Conservation (phyloP, 2,888 invertebrate species). For the Nephrocerus scutellatus region DNA sequence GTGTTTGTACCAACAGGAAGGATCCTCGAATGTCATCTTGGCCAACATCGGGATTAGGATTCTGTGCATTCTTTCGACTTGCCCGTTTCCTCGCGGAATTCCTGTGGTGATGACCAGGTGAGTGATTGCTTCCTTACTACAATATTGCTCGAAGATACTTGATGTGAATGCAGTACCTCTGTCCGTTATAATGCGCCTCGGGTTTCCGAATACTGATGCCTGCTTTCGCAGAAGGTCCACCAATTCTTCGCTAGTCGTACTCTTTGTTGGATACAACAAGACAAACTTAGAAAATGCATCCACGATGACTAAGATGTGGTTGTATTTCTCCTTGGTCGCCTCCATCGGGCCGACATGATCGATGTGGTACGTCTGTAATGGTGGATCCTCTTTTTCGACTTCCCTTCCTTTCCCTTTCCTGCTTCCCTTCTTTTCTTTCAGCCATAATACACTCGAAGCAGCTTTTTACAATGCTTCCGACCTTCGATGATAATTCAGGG, state of each 20-base stretch:
- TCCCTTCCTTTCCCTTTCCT: slow-evolving; percentile 34
- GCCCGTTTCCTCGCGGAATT: slow-evolving; percentile 34
- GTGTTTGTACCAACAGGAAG: slow-evolving; percentile 31
- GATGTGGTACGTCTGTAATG: slow-evolving; percentile 31
- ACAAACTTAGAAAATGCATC: slow-evolving; percentile 36
- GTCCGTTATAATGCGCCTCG: slow-evolving; percentile 34
- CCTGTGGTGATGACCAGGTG: slow-evolving; percentile 31
- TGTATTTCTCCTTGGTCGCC: slow-evolving; percentile 30
- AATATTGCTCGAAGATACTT: slow-evolving; percentile 31
- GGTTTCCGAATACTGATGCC: slow-evolving; percentile 14
- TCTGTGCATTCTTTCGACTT: slow-evolving; percentile 34
- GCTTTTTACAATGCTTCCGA: too few species aligned
- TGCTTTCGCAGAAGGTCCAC: slow-evolving; percentile 21
- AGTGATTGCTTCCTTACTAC: slow-evolving; percentile 24
- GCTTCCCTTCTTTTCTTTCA: slow-evolving; percentile 29
- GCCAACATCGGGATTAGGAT: slow-evolving; percentile 32
- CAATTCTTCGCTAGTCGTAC: slow-evolving; percentile 27
- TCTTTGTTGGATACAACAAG: slow-evolving; percentile 34
- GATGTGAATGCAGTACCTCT: slow-evolving; percentile 38
- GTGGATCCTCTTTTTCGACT: slow-evolving; percentile 30
- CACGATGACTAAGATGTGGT: slow-evolving; percentile 32
- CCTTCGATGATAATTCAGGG: too few species aligned
- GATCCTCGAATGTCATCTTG: slow-evolving; percentile 31
- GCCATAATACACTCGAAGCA: too few species aligned
- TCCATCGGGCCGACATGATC: slow-evolving; percentile 36